Percentiles rank a stretch among this genome's conserved stretches.
These are phyloP conservation scores for Lepisosteus oculatus DNA, from an alignment of 2,113 vertebrate species.

Conservation along the genomic window DNA sequence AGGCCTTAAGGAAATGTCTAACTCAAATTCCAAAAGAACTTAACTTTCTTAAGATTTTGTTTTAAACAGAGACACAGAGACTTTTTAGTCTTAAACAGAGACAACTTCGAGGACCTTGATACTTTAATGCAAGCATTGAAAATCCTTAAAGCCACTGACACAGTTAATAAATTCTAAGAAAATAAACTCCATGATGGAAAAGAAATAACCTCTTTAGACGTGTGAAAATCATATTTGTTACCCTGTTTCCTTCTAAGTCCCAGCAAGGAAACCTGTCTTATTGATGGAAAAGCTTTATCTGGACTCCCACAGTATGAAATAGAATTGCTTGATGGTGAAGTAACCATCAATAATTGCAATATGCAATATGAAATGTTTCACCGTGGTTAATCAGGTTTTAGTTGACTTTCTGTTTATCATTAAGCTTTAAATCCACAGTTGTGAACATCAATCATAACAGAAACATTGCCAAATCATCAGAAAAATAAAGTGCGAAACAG, in stretches of 20 bases:
- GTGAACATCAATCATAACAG: conserved; percentile 11
- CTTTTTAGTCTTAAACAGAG: too few relatives aligned
- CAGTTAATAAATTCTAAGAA: too few relatives aligned
- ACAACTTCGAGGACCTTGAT: too few relatives aligned
- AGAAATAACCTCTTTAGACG: not conserved
- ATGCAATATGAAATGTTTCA: not conserved
- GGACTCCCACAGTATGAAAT: not conserved
- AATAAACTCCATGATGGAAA: not conserved
- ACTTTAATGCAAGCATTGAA: too few relatives aligned
- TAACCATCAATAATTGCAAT: conserved; percentile 8
- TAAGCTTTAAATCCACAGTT: conserved; percentile 5
- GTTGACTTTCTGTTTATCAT: conserved; percentile 7
- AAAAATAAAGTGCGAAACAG: not conserved
- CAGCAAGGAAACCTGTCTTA: not conserved
- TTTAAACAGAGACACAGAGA: too few relatives aligned
- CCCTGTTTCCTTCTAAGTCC: conserved; percentile 1
- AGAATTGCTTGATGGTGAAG: not conserved
- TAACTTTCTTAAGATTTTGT: too few relatives aligned
- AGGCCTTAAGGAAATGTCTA: too few relatives aligned
- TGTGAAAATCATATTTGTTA: conserved; percentile 1
- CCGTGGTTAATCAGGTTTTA: conserved; percentile 8
- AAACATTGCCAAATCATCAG: not conserved
- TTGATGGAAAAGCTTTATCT: not conserved
- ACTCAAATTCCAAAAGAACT: too few relatives aligned
- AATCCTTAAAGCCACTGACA: too few relatives aligned